Evolutionary conservation across 2,888 invertebrate species (phyloP), one percentile per base, ranked within the genome.

Genomic region (Pomacea canaliculata): DNA sequence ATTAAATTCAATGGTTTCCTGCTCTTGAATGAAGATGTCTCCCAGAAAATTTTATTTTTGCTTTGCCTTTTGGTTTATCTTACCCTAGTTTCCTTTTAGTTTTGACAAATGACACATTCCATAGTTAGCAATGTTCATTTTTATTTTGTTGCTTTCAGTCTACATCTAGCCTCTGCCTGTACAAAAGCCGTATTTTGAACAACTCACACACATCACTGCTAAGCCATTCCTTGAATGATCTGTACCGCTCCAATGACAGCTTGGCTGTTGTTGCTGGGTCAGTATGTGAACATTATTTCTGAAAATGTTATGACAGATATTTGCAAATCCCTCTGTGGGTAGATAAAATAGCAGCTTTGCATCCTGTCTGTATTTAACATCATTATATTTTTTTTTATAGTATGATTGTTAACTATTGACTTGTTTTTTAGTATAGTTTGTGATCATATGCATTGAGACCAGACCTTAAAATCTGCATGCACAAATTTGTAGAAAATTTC

Each of bases 211-310:
- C 96, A 73, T 96, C 96, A 37, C 92, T 96, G 82, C 93, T 96
- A 69, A 95, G 95, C 89, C 95, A 95, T 93, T 95, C 95, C 80
- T 94, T 95, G 83, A 94, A 95, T 51, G 95, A 96, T 91, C 93
- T 97, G 76, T 91, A 90, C 66, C 83, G 83, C 66, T 89, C 90
- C 13, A 84, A 85, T 23, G 88, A 88, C 23, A 87, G 84, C 67
- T 81, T 87, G 8, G 82, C 80, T 5, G 46, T 80, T 16, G 76
- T 76, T 48, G 73, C 75, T 70, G 83, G 85, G 86, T 86, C 81
- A 79, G 83, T 80, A 0, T 70, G 10, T 19, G 37, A 16, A 63
- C 12, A 18, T 63, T 63, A 27, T 27, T 63, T 63, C 51, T 56
- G 2, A 56, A 56, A 37, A 37, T 37, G 5, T 37, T 37, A 37